Evolutionary conservation across 2,888 invertebrate species (phyloP), one percentile per base, ranked within the genome.

Genomic region (Rosalia funebris): DNA sequence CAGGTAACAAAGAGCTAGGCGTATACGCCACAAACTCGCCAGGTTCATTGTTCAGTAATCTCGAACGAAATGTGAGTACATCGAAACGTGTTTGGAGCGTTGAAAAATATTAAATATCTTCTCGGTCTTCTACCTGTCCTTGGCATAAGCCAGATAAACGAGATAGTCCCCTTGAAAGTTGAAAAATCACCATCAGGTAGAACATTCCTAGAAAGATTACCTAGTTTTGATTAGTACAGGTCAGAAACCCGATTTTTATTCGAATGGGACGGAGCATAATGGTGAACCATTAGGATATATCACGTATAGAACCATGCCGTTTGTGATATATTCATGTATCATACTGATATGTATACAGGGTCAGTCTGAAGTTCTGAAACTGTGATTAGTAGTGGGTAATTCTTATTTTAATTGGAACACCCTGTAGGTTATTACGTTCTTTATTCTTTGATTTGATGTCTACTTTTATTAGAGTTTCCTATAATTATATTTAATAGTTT

Each of bases 171-270:
- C 41, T 42, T 5, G 31, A 42, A 46, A 55, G 45, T 46, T 11
- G 12, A 11, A 36, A 53, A 56, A 50, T 37, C 19, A 5, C 31
- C 14, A 9, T 16, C 60, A 63, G 63, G 63, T 63, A 63, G 57
- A 60, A 42, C 32, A 53, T 60, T 63, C 63, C 52, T 31, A 50
- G 63, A 63, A 63, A 63, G 63, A 60, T 60, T 60, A 63, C 62
- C 54, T 57, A 57, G 25, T 39, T 63, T 63, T 57, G 60, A 63
- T 63, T 42, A 17, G 45, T 34, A 45, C 63, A 63, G 63, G 63
- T 60, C 60, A 37, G 41, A 41, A 16, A 20, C 25, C 5, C 50
- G 17, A 32, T 31, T 42, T 53, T 39, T 39, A 39, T 39, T 39
- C 50, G 17, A 25, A 36, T 41, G 12, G 34, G 19, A 44, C 12